A percentile compares a stretch with the other conserved stretches of the same genome.
Conservation (phyloP, 2,888 invertebrate species). For the Mechanitis messenoides region DNA sequence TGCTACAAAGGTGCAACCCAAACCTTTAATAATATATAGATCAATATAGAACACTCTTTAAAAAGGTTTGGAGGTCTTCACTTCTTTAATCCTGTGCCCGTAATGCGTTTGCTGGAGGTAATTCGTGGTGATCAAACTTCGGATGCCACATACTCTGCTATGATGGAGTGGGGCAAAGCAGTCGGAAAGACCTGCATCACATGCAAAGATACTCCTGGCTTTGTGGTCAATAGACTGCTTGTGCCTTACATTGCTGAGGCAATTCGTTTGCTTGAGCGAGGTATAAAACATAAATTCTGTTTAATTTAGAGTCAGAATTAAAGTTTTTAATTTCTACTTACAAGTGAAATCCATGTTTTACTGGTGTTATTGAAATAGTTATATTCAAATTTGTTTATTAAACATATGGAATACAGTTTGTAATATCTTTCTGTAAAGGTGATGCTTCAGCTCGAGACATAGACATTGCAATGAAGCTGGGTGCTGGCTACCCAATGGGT, state of each 20-base stretch:
- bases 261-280: slow-evolving; percentile 86
- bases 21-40: background rate
- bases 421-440: slow-evolving; percentile 52
- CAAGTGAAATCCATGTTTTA: background rate
- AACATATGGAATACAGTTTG: background rate
- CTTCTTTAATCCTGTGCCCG: slow-evolving; percentile 94
- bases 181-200: slow-evolving; percentile 90
- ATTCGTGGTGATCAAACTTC: slow-evolving; percentile 85
- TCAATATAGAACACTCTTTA: background rate
- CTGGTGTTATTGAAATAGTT: background rate
- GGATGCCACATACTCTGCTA: slow-evolving; percentile 82
- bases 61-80: slow-evolving; percentile 89
- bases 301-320: too few relatives aligned
- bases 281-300: slow-evolving; percentile 46
- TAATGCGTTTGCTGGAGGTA: slow-evolving; percentile 93
- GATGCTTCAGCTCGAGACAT: slow-evolving; percentile 86
- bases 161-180: slow-evolving; percentile 87
- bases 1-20: too few relatives aligned
- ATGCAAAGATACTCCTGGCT: slow-evolving; percentile 94
- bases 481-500: slow-evolving; percentile 94
- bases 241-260: slow-evolving; percentile 91
- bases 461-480: slow-evolving; percentile 93
- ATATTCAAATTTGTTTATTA: too few relatives aligned
- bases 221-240: slow-evolving; percentile 91
- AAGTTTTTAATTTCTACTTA: too few relatives aligned